phyloP scores from a whole-genome alignment of 2,797 vertebrate genomes.

The Falco biarmicus region DNA sequence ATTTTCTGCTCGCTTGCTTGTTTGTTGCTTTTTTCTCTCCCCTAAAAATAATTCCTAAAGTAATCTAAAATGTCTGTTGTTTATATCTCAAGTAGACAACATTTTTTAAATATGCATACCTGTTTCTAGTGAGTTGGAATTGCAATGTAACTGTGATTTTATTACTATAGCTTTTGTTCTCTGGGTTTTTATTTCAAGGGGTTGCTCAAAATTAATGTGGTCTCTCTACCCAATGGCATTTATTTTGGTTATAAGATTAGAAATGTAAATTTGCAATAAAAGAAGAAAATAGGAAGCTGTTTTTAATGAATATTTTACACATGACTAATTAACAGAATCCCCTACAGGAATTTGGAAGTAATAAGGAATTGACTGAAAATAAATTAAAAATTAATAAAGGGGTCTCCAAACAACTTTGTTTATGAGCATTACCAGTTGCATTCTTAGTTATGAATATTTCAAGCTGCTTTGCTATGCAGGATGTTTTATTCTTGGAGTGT shows the following conservation, averaged over 20 bases:
- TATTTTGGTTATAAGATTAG: constrained; percentile 82
- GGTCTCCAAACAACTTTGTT: constrained; percentile 84
- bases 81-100: constrained; percentile 6
- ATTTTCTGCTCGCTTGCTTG: not conserved
- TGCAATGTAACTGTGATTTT: constrained; percentile 2
- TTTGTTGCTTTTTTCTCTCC: not conserved
- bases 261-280: constrained; percentile 85
- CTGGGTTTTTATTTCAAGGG: constrained; percentile 65
- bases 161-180: constrained; percentile 69
- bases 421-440: constrained; percentile 81
- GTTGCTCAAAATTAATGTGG: constrained; percentile 80
- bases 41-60: not conserved
- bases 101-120: constrained; percentile 7
- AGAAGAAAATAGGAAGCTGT: constrained; percentile 79
- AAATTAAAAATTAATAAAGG: constrained; percentile 87
- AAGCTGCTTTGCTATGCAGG: constrained; percentile 78
- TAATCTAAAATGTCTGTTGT: not conserved
- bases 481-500: constrained; percentile 76
- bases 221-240: constrained; percentile 78
- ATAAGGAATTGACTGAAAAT: constrained; percentile 84
- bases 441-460: constrained; percentile 84
- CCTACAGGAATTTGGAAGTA: constrained; percentile 83
- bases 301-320: constrained; percentile 86
- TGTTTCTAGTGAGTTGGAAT: not conserved
- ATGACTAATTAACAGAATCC: constrained; percentile 85